Percentiles rank a stretch among this genome's conserved stretches.
phyloP scores from a whole-genome alignment of 64 coral and sea anemone species.

The Platygyra sinensis region DNA sequence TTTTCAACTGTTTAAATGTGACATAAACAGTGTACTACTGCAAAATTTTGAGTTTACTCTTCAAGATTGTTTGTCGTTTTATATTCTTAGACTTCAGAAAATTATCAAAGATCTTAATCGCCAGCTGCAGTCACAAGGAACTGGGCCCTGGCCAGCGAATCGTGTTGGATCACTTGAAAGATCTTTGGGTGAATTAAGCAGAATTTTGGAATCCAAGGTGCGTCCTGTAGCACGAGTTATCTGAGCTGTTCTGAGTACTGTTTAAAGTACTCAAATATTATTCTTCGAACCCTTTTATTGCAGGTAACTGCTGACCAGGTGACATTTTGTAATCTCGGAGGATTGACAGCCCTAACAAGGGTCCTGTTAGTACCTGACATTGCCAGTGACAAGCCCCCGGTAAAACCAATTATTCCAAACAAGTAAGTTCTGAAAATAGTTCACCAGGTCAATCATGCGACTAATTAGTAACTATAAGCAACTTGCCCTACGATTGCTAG shows the following conservation, averaged over 20 bases:
- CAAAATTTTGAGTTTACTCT: background rate
- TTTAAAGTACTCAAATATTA: too few relatives aligned
- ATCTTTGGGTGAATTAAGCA: constrained; percentile 81
- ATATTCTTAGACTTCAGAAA: constrained; percentile 80
- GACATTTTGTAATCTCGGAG: constrained; percentile 89
- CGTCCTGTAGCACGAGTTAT: background rate
- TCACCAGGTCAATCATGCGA: too few relatives aligned
- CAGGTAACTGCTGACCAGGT: constrained; percentile 92
- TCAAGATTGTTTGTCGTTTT: background rate
- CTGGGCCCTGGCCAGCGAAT: constrained; percentile 93
- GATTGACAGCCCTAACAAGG: constrained; percentile 80
- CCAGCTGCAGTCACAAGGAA: constrained; percentile 80
- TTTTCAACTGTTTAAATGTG: too few relatives aligned
- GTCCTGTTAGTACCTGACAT: constrained; percentile 81
- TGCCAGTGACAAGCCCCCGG: constrained; percentile 45
- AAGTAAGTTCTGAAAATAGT: constrained; percentile 59
- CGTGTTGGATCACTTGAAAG: constrained; percentile 84
- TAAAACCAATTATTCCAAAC: constrained; percentile 78
- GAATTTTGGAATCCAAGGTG: constrained; percentile 87
- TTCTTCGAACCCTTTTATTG: background rate
- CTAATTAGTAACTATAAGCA: too few relatives aligned
- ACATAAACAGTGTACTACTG: too few relatives aligned
- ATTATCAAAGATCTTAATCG: constrained; percentile 95
- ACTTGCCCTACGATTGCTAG: background rate
- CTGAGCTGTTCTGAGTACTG: too few relatives aligned